Evolutionary conservation across 2,113 vertebrate species (phyloP).

Genomic region (Megaleporinus macrocephalus): DNA sequence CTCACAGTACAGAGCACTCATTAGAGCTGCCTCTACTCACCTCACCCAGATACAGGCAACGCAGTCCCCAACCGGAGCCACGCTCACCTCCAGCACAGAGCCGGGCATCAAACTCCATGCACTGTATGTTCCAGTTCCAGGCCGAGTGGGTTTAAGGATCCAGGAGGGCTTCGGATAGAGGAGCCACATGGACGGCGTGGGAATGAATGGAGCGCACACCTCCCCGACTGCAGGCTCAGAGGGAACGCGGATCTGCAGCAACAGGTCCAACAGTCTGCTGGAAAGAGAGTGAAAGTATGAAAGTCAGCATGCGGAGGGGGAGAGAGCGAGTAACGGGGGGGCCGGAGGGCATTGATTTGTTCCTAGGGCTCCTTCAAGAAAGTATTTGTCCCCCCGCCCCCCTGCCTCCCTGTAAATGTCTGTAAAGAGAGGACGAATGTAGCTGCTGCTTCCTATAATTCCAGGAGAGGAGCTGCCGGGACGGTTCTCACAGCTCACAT

Average conservation of each 20-base stretch:
- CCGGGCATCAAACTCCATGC: not conserved
- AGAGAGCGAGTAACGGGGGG: constrained; percentile 18
- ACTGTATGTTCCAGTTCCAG: constrained; percentile 9
- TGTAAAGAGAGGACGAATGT: constrained; percentile 34
- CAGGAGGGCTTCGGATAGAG: constrained; percentile 7
- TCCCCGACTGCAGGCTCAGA: constrained; percentile 38
- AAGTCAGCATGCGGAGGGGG: constrained; percentile 32
- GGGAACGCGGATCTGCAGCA: constrained; percentile 65
- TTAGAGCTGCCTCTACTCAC: constrained; percentile 38
- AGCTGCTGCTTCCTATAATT: not conserved
- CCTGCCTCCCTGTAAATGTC: not conserved
- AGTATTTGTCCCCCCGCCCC: constrained; percentile 46
- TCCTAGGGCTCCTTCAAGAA: constrained; percentile 55
- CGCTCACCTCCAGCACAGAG: not conserved
- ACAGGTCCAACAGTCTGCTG: constrained; percentile 62
- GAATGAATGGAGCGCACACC: constrained; percentile 50
- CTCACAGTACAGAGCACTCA: not conserved
- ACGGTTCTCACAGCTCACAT: no score
- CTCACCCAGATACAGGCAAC: constrained; percentile 8
- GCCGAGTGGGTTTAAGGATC: constrained; percentile 9
- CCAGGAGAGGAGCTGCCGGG: not conserved
- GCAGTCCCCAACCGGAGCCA: not conserved
- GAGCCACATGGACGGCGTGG: not conserved
- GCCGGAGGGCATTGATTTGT: constrained; percentile 39
- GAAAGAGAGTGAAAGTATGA: constrained; percentile 42